phyloP scores from a whole-genome alignment of 2,888 invertebrate genomes.

The Antheraea assamensis region DNA sequence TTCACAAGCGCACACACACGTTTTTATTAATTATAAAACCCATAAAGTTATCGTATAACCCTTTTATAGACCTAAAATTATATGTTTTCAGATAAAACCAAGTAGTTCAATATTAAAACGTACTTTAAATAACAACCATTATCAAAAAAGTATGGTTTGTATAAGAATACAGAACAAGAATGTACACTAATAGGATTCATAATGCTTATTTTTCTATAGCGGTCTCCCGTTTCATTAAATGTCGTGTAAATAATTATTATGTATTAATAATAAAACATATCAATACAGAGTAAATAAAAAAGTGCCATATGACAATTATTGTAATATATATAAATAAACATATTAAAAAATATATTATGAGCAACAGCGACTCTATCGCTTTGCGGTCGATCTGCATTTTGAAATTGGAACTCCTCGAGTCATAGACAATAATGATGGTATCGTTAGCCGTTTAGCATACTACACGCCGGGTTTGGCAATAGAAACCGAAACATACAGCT shows the following conservation, averaged over 20 bases:
- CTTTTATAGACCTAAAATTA: too few species aligned
- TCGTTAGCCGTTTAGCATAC: conserved; percentile 78
- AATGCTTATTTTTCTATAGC: too few species aligned
- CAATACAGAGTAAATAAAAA: background rate
- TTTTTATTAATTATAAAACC: too few species aligned
- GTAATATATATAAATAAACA: background rate
- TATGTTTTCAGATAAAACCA: too few species aligned
- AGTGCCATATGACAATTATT: background rate
- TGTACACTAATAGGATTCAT: too few species aligned
- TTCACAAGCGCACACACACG: too few species aligned
- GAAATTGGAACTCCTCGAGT: conserved; percentile 71
- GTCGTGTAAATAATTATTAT: background rate
- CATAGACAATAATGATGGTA: conserved; percentile 80
- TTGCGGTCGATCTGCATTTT: conserved; percentile 60
- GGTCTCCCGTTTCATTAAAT: too few species aligned
- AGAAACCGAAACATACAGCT: conserved; percentile 33
- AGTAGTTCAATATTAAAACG: too few species aligned
- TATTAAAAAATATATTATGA: background rate
- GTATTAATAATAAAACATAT: background rate
- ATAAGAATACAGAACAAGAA: too few species aligned
- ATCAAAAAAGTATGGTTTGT: too few species aligned
- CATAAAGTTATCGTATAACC: too few species aligned
- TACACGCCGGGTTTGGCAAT: conserved; percentile 71
- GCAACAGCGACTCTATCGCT: conserved; percentile 40
- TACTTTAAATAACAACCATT: too few species aligned